Evolutionary conservation across 2,113 vertebrate species (phyloP).

Genomic region (Barbus barbus): DNA sequence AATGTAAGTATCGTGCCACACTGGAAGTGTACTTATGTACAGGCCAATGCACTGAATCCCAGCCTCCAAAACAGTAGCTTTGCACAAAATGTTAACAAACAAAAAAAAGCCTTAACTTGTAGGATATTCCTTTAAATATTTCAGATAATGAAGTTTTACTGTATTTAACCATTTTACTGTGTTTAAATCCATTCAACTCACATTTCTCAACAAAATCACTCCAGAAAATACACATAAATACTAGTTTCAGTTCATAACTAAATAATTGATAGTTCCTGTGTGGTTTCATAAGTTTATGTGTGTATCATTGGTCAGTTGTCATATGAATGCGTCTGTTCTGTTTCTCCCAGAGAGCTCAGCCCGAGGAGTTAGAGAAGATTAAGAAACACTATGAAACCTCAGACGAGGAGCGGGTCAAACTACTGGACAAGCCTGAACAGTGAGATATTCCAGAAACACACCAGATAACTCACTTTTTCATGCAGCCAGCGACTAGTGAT

Average conservation of each 20-base stretch:
- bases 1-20: conserved; percentile 81
- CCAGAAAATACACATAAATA: not conserved
- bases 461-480: conserved; percentile 15
- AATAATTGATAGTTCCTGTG: conserved; percentile 6
- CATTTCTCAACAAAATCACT: not conserved
- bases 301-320: conserved; percentile 11
- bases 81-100: not conserved
- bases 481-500: conserved; percentile 18
- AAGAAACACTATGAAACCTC: conserved; percentile 86
- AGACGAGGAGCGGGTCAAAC: conserved; percentile 86
- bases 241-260: not conserved
- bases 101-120: no score
- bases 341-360: conserved; percentile 85
- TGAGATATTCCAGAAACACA: conserved; percentile 71
- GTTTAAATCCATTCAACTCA: not conserved
- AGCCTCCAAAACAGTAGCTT: not conserved
- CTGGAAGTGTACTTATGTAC: not conserved
- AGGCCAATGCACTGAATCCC: not conserved
- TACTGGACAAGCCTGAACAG: conserved; percentile 98
- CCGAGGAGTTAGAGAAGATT: conserved; percentile 89
- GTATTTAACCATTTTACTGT: not conserved
- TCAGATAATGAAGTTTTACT: not conserved
- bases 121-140: not conserved
- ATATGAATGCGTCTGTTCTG: conserved; percentile 10
- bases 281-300: conserved; percentile 5